phyloP scores from a whole-genome alignment of 2,888 invertebrate genomes.

The Candidula unifasciata region DNA sequence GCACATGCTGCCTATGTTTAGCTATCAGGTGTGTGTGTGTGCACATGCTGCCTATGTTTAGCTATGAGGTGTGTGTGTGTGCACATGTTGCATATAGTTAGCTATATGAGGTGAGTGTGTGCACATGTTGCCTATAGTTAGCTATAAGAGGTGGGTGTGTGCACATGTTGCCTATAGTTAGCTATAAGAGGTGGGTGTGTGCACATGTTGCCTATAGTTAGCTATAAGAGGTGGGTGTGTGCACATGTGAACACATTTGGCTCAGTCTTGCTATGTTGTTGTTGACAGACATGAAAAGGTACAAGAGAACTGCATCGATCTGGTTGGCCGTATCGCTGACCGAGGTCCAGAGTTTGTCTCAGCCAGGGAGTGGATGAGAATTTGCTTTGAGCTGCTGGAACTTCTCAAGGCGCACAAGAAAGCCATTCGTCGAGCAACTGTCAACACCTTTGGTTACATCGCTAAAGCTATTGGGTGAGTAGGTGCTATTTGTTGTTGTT shows the following conservation, averaged over 20 bases:
- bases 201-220: no score
- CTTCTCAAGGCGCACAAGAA: slow-evolving; percentile 99
- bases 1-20: no score
- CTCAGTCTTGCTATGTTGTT: slow-evolving; percentile 10
- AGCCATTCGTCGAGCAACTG: slow-evolving; percentile 97
- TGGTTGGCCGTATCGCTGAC: slow-evolving; percentile 99
- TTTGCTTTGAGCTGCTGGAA: slow-evolving; percentile 98
- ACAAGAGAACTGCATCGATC: slow-evolving; percentile 99
- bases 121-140: no score
- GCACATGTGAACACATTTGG: background rate
- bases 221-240: background rate
- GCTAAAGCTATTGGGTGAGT: slow-evolving; percentile 96
- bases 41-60: no score
- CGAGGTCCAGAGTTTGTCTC: slow-evolving; percentile 99
- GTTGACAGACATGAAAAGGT: slow-evolving; percentile 84
- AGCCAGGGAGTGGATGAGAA: slow-evolving; percentile 99
- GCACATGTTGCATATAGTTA: no score
- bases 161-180: no score
- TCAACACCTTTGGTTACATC: slow-evolving; percentile 99
- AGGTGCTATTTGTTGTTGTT: no score
- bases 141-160: no score
- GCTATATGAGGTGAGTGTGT: no score
- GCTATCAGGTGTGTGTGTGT: no score
- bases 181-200: no score
- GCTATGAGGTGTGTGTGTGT: no score